Base-by-base conservation (phyloP, 2,888 invertebrate genomes). In the Dicyrtoma fusca region DNA sequence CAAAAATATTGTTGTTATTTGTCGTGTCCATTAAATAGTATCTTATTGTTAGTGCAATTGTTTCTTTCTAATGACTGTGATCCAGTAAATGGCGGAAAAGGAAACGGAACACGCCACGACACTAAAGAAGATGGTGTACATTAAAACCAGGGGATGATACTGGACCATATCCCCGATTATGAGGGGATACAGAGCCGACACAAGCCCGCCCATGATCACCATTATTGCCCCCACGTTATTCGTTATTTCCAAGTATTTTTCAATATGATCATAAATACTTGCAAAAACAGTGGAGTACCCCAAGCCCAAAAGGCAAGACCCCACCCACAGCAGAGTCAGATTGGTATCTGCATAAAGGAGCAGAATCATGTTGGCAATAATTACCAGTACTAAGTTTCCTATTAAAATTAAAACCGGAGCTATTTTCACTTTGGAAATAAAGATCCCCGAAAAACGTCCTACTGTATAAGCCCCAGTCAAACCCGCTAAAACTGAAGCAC, bases 251-350 rank as follows among this genome's bases (percentile, higher is more conserved):
- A 73, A 44, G 45, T 73, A 55, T 26, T 69, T 73, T 51, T 73
- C 73, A 64, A 73, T 73, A 26, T 69, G 62, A 45, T 63, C 73
- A 55, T 69, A 73, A 17, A 69, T 23, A 44, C 55, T 62, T 11
- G 73, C 69, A 57, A 69, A 73, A 10, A 73, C 57, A 17, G 73
- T 73, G n/a, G 69, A 69, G 53, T 73, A 75, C 21, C 77, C 77
- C 19, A 75, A 21, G 5, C 77, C 77, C 21, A 73, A 71, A 10
- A 71, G 34, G n/a, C 71, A 44, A 26, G 72, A 64, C 19, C 73
- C 73, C 1, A 34, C 47, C 78, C 78, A 78, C 25, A 78, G 44
- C 14, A 64, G 10, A 4, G 72, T 21, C 8, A 75, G 25, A n/a
- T 73, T n/a, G 1, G 69, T 26, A 47, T 75, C 75, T 5, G 70